These are phyloP conservation scores for human DNA, from an alignment of 2,113 vertebrate genomes.

Conservation along the genomic window GRCh38 chr15:81962001-81962500, in stretches of 20 bases:
- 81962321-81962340: slow-evolving; percentile 10
- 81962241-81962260: background rate
- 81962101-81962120: slow-evolving; percentile 71
- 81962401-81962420: background rate
- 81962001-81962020: background rate
- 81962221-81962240: background rate
- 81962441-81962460: slow-evolving; percentile 22
- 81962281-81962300: background rate
- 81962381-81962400: background rate
- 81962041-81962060: slow-evolving; percentile 77
- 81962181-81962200: background rate
- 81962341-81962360: background rate
- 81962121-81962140: slow-evolving; percentile 80
- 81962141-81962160: slow-evolving; percentile 80
- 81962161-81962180: slow-evolving; percentile 78
- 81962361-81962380: background rate
- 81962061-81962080: slow-evolving; percentile 80
- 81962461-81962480: background rate
- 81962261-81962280: background rate
- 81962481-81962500: background rate
- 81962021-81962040: slow-evolving; percentile 53
- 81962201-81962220: slow-evolving; percentile 16
- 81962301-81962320: background rate
- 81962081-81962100: slow-evolving; percentile 74
- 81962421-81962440: background rate